Evolutionary conservation across 2,113 vertebrate species (phyloP), one percentile per base, ranked within the genome.

Genomic region (Cygnus atratus): DNA sequence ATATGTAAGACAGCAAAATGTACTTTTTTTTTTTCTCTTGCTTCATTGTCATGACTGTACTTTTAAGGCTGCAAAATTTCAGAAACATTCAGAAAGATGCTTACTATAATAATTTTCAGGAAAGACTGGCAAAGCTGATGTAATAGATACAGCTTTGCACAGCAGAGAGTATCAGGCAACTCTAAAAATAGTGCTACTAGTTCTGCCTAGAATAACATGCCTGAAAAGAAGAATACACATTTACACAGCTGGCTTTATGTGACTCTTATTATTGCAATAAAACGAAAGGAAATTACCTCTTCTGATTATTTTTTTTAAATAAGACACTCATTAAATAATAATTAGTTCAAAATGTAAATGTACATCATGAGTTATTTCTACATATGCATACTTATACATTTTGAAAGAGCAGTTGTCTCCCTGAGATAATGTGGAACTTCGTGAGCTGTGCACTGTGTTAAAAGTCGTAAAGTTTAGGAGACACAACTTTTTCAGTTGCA

Each of bases 211-310:
- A 97, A 95, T 80, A 96, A 96, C 91, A 96, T 61, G 86, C 33
- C 75, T 81, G 80, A 82, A 82, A 95, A 95, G 91, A 92, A 95
- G 92, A 95, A 95, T 87, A 95, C 35, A 84, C 90, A 94, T 96
- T 97, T 97, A 96, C 93, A 96, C 92, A 97, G 95, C 92, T 97
- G 96, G 87, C 26, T 93, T 88, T 95, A 90, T 54, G 55, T 68
- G 73, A 72, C 74, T 84, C 50, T 90, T 76, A 89, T 76, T 93
- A 67, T 61, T 3, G 4, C 71, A 93, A 85, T 95, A 88, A 97
- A 87, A 95, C 82, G 95, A 93, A 96, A 95, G 94, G 95, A 97
- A 97, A 97, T 97, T 96, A 92, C 84, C 44, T 92, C 91, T 96
- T 87, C 77, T 70, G 74, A 90, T 33, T 93, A 92, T 87, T 80